Percentiles rank a stretch among this genome's conserved stretches.
phyloP scores from a whole-genome alignment of 2,113 vertebrate genomes.

The Micromys minutus region DNA sequence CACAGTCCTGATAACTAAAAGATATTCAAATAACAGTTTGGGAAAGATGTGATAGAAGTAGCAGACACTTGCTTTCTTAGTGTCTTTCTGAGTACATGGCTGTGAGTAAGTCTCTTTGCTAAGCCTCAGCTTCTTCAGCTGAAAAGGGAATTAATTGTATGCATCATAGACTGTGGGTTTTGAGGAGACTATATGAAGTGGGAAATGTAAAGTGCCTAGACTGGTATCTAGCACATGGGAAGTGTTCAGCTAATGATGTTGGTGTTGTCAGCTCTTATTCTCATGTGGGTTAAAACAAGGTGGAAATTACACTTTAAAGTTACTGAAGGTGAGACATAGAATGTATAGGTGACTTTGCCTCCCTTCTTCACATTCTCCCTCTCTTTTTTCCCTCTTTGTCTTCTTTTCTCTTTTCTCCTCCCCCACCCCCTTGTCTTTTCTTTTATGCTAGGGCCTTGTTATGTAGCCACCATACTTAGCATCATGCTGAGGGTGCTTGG shows the following conservation, averaged over 20 bases:
- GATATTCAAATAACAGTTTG: not conserved
- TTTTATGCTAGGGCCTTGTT: not conserved
- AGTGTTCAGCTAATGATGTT: not conserved
- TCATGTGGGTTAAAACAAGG: not conserved
- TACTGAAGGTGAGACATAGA: not conserved
- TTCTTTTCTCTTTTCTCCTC: no score
- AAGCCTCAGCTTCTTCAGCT: not conserved
- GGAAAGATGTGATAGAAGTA: slow-evolving; percentile 27
- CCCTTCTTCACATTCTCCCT: not conserved
- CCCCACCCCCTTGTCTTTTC: not conserved
- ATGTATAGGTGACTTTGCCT: not conserved
- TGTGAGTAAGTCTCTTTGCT: slow-evolving; percentile 12
- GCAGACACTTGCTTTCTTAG: not conserved
- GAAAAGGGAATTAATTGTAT: not conserved
- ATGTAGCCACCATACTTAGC: not conserved
- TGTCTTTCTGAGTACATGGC: not conserved
- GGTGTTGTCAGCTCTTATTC: not conserved
- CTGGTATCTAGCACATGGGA: not conserved
- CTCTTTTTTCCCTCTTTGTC: no score
- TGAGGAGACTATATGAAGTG: not conserved
- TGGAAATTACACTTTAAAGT: not conserved
- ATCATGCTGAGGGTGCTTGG: not conserved
- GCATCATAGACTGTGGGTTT: not conserved
- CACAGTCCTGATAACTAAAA: slow-evolving; percentile 2
- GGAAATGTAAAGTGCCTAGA: not conserved